These are phyloP conservation scores for Rhamnusium bicolor DNA, from an alignment of 2,888 invertebrate genomes.

Conservation along the genomic window DNA sequence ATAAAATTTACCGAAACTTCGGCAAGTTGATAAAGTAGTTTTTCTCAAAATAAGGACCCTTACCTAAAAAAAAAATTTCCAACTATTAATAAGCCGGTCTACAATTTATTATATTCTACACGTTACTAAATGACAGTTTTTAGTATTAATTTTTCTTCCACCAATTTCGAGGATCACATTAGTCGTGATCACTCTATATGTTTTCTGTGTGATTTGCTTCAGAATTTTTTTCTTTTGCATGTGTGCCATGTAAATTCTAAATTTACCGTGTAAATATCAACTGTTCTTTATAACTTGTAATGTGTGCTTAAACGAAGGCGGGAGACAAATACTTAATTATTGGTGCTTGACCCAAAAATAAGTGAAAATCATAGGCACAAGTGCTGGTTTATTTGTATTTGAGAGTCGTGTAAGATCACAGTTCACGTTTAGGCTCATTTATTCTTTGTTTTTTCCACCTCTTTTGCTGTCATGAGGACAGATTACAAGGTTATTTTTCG, in stretches of 20 bases:
- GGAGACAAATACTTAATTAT: not conserved
- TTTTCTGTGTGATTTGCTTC: not conserved
- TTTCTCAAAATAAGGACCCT: no score
- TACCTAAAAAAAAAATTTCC: no score
- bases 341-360: not conserved
- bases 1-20: no score
- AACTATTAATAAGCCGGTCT: no score
- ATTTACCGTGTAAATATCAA: not conserved
- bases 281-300: not conserved
- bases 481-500: conserved; percentile 65
- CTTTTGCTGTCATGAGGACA: conserved; percentile 59
- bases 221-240: not conserved
- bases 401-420: conserved; percentile 56
- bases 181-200: no score
- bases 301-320: not conserved
- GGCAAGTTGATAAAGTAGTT: no score
- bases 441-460: conserved; percentile 56
- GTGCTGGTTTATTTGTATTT: conserved; percentile 47
- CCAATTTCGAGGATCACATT: no score
- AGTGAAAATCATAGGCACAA: not conserved
- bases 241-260: not conserved
- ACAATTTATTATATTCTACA: no score
- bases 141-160: no score
- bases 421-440: conserved; percentile 58
- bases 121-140: no score